phyloP scores from a whole-genome alignment of 1,140 invertebrate genomes.

The Campoletis sonorensis region DNA sequence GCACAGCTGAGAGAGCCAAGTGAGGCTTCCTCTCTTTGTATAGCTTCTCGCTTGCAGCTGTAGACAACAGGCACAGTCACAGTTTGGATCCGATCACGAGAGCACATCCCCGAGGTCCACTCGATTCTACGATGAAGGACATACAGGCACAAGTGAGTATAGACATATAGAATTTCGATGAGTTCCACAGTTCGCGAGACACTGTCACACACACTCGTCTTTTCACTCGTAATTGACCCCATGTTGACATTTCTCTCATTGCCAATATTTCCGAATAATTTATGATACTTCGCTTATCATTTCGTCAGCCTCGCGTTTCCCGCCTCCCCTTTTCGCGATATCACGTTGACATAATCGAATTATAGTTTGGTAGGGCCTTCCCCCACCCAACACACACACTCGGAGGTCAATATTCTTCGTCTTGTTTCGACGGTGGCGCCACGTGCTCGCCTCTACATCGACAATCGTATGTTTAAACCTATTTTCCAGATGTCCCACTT shows the following conservation, averaged over 20 bases:
- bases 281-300: not conserved
- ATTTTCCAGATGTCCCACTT: too few species aligned
- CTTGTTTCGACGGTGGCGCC: not conserved
- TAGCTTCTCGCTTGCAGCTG: slow-evolving; percentile 27
- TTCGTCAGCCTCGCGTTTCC: not conserved
- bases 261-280: not conserved
- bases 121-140: slow-evolving; percentile 57
- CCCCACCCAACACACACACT: not conserved
- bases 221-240: not conserved
- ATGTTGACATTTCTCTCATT: not conserved
- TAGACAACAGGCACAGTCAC: slow-evolving; percentile 38
- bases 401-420: slow-evolving; percentile 35
- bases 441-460: not conserved
- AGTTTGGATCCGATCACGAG: slow-evolving; percentile 44
- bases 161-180: not conserved
- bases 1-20: slow-evolving; percentile 37
- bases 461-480: not conserved
- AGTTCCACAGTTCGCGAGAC: not conserved
- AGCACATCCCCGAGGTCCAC: slow-evolving; percentile 21
- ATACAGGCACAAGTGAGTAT: slow-evolving; percentile 61
- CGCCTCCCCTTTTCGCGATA: not conserved
- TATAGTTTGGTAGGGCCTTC: not conserved
- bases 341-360: slow-evolving; percentile 30
- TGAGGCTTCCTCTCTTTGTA: slow-evolving; percentile 15
- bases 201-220: not conserved